Evolutionary conservation across 2,888 invertebrate species (phyloP).

Genomic region (Apamea epomidion): DNA sequence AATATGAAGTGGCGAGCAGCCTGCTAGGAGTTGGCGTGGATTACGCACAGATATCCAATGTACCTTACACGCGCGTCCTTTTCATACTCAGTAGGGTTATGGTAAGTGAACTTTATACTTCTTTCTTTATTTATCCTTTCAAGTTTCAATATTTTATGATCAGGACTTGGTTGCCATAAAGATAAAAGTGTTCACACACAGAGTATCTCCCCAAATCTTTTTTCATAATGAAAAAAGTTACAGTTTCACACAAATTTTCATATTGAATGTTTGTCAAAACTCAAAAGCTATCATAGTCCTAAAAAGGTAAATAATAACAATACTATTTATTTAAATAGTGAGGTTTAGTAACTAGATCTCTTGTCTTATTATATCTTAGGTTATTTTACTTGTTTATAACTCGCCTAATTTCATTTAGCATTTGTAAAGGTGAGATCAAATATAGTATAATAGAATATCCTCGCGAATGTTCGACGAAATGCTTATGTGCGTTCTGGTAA

Average conservation of each 20-base stretch:
- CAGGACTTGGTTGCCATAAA: not conserved
- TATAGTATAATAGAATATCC: not conserved
- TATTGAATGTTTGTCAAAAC: not conserved
- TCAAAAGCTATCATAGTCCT: not conserved
- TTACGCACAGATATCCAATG: constrained; percentile 98
- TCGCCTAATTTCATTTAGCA: not conserved
- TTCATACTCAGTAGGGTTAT: constrained; percentile 98
- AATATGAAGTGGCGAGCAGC: constrained; percentile 97
- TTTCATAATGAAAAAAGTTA: not conserved
- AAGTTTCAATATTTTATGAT: not conserved
- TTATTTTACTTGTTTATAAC: not conserved
- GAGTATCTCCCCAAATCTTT: not conserved
- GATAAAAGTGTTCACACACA: not conserved
- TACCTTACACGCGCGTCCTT: constrained; percentile 97
- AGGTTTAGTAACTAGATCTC: not conserved
- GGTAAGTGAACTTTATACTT: constrained; percentile 89
- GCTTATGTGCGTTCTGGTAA: not conserved
- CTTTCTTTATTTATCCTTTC: not conserved
- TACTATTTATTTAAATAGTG: not conserved
- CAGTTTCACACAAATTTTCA: too few species aligned
- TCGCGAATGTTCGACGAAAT: not conserved
- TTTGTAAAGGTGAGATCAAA: not conserved
- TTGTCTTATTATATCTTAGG: not conserved
- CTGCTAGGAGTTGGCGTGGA: constrained; percentile 98
- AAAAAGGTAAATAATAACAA: not conserved